Conservation (phyloP, 2,113 vertebrate genomes). For the Psittacula cyanocephala region DNA sequence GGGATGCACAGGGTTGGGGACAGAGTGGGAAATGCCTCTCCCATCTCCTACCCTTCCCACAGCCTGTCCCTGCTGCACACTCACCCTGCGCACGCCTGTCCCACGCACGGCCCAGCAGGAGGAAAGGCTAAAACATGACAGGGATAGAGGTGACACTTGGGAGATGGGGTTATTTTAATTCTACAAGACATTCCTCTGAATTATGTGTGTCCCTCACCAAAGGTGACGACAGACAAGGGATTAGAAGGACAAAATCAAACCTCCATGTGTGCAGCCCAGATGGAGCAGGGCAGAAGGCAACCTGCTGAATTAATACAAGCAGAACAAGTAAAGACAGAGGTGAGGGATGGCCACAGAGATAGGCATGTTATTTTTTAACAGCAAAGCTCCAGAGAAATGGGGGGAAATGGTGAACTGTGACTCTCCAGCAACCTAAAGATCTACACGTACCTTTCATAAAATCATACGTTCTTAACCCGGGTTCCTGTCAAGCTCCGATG, state of each 20-base stretch:
- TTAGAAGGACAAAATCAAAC: background rate
- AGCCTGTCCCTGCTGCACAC: fast-evolving
- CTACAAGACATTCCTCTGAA: background rate
- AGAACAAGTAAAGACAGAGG: background rate
- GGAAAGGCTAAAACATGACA: background rate
- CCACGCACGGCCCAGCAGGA: fast-evolving
- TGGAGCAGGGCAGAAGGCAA: background rate
- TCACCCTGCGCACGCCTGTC: background rate
- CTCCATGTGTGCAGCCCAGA: background rate
- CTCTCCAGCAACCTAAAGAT: background rate
- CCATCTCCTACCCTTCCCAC: background rate
- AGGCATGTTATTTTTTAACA: background rate
- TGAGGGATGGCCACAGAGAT: background rate
- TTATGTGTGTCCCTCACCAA: background rate
- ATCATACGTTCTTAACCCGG: background rate
- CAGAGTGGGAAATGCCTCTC: background rate
- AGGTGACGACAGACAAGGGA: background rate
- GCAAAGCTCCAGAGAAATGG: background rate
- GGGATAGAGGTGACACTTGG: background rate
- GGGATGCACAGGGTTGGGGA: background rate
- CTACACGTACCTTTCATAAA: background rate
- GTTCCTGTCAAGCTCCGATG: background rate
- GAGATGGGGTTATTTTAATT: background rate
- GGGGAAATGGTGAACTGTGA: background rate
- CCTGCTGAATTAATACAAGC: background rate